Conservation (phyloP, 2,888 invertebrate species). For the Tachina lurida region DNA sequence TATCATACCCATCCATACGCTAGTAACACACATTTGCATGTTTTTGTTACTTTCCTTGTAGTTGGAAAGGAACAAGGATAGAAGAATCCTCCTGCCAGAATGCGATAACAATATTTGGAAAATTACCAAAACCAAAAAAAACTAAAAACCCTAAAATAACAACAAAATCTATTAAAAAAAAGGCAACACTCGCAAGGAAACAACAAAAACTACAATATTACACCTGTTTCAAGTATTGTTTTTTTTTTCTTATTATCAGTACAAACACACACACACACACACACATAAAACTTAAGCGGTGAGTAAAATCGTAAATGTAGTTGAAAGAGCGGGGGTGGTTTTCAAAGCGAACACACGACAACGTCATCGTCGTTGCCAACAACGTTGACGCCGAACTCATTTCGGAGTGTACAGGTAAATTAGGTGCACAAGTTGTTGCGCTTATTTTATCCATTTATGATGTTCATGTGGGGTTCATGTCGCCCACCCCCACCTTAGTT, state of each 20-base stretch:
- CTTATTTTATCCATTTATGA: conserved; percentile 38
- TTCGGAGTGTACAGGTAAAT: conserved; percentile 67
- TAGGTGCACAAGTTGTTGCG: conserved; percentile 64
- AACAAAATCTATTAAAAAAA: conserved; percentile 47
- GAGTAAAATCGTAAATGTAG: conserved; percentile 35
- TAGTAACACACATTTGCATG: conserved; percentile 42
- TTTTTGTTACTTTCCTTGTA: conserved; percentile 20
- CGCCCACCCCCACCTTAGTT: conserved; percentile 14
- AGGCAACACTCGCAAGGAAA: conserved; percentile 46
- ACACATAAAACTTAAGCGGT: conserved; percentile 55
- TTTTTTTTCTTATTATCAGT: conserved; percentile 18
- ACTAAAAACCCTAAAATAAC: conserved; percentile 36
- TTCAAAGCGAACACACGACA: conserved; percentile 7
- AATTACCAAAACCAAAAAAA: conserved; percentile 43
- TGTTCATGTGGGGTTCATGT: neutral
- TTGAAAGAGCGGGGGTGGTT: conserved; percentile 52
- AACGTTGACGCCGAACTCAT: conserved; percentile 49
- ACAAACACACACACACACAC: conserved; percentile 52
- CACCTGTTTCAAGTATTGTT: conserved; percentile 78
- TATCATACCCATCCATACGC: conserved; percentile 8
- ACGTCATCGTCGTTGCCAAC: conserved; percentile 1
- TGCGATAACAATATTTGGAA: conserved; percentile 53
- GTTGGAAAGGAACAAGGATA: conserved; percentile 54
- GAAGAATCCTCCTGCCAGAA: conserved; percentile 49
- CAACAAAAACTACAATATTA: conserved; percentile 78